Base-by-base conservation (phyloP, 1,140 invertebrate genomes). In the Philotrypesis tridentata region DNA sequence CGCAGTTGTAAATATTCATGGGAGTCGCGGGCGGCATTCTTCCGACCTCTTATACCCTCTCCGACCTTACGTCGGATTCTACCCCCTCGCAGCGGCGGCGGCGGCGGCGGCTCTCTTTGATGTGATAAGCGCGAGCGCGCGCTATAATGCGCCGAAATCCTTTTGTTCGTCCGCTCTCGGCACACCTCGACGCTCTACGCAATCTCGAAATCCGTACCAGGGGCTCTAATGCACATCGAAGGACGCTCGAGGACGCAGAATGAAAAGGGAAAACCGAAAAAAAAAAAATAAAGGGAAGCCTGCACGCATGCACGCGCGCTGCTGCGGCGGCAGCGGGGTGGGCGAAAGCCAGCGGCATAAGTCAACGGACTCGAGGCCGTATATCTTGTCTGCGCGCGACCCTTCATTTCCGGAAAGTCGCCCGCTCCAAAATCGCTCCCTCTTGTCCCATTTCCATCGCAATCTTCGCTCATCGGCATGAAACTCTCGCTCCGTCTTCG, bases 371-470 rank as follows among this genome's bases (percentile, higher is more conserved):
- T 40, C 48, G 63, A 5, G 33, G 23, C 3, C 27, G 60, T 77
- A 82, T 82, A 75, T 82, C 72, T 75, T 72, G 40, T 60, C 55
- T n/a, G 71, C 25, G 71, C 29, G 25, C 75, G 81, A 79, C 68
- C 75, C 75, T 82, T 79, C 75, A 79, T 82, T 82, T 82, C 75
- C 81, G 60, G 81, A 77, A 77, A 77, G 75, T 73, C 67, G 17
- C 43, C 60, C 48, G 21, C 33, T 72, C 40, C 60, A 55, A 82
- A 73, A 72, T 79, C 75, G 68, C 60, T 73, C 75, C 75, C 75
- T 33, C 60, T 82, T 71, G 60, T 65, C 81, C 75, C 70, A 79
- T 82, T 82, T 73, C 80, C 68, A 78, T 72, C 31, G 61, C 33
- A 82, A 82, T 82, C 80, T 74, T 71, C 48, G n/a, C 55, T 43